Percentiles rank a stretch among this genome's conserved stretches.
Conservation (phyloP, 2,113 vertebrate species). For the Baryphthengus martii region DNA sequence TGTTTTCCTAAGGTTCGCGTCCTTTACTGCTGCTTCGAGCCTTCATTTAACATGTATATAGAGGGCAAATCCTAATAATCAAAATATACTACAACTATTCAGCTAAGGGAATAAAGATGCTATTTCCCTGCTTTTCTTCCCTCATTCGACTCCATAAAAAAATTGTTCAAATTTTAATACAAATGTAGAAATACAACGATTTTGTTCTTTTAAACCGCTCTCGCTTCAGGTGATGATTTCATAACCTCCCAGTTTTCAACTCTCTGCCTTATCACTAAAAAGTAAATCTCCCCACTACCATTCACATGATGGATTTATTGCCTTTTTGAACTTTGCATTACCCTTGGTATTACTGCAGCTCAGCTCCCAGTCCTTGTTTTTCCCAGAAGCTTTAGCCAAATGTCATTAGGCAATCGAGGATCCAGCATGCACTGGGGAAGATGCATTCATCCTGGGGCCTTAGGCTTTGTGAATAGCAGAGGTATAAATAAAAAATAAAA, state of each 20-base stretch:
- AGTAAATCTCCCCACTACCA: not conserved
- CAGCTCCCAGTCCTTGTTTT: not conserved
- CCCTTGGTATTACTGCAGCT: not conserved
- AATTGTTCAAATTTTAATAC: not conserved
- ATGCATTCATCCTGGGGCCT: not conserved
- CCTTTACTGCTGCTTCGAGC: not conserved
- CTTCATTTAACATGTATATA: not conserved
- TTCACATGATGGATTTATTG: not conserved
- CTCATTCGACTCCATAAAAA: not conserved
- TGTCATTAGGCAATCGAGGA: not conserved
- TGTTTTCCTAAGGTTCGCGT: accelerated
- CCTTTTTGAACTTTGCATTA: not conserved
- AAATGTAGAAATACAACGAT: not conserved
- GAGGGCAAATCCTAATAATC: not conserved
- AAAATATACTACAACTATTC: not conserved
- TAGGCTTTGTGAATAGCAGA: not conserved
- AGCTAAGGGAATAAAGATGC: not conserved
- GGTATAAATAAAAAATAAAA: not conserved
- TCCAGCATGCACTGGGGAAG: not conserved
- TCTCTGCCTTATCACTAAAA: not conserved
- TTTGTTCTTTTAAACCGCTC: not conserved
- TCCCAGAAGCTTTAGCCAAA: not conserved
- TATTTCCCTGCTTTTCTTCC: not conserved
- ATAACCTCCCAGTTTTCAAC: not conserved
- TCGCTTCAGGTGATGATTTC: not conserved